These are phyloP conservation scores for Cheilosia variabilis DNA, from an alignment of 2,888 invertebrate genomes.

Conservation along the genomic window DNA sequence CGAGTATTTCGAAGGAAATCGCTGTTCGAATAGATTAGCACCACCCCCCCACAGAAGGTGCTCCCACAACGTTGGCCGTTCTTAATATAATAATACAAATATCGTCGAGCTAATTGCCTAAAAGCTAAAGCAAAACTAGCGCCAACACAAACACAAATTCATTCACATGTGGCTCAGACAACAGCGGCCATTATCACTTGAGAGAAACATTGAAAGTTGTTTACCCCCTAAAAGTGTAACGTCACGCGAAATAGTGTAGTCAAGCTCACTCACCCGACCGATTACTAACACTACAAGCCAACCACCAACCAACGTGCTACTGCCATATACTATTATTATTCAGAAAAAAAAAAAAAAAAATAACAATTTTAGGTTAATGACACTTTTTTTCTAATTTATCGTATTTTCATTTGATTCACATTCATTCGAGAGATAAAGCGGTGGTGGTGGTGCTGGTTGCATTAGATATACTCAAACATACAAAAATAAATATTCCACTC, in stretches of 20 bases:
- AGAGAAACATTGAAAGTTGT: constrained; percentile 46
- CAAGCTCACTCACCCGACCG: constrained; percentile 41
- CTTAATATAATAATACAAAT: neutral
- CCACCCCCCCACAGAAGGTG: neutral
- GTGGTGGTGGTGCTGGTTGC: constrained; percentile 9
- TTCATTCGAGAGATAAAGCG: too few species aligned
- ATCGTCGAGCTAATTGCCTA: constrained; percentile 23
- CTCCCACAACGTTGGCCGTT: constrained; percentile 6
- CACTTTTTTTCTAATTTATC: constrained; percentile 53
- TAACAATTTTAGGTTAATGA: constrained; percentile 61
- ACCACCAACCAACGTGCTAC: constrained; percentile 12
- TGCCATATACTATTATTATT: neutral
- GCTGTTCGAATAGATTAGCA: too few species aligned
- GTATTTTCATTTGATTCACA: constrained; percentile 40
- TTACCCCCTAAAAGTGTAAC: constrained; percentile 57
- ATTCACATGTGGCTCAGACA: constrained; percentile 20
- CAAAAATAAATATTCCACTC: neutral
- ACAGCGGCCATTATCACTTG: constrained; percentile 6
- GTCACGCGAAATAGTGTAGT: constrained; percentile 47
- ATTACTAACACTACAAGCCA: constrained; percentile 1
- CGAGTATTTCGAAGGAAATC: too few species aligned
- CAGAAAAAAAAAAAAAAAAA: constrained; percentile 5
- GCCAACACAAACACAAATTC: constrained; percentile 41
- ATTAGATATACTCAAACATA: constrained; percentile 14
- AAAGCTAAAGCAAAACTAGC: constrained; percentile 23